Evolutionary conservation across 2,888 invertebrate genomes (phyloP).

Genomic region (Strigamia transsilvanica): DNA sequence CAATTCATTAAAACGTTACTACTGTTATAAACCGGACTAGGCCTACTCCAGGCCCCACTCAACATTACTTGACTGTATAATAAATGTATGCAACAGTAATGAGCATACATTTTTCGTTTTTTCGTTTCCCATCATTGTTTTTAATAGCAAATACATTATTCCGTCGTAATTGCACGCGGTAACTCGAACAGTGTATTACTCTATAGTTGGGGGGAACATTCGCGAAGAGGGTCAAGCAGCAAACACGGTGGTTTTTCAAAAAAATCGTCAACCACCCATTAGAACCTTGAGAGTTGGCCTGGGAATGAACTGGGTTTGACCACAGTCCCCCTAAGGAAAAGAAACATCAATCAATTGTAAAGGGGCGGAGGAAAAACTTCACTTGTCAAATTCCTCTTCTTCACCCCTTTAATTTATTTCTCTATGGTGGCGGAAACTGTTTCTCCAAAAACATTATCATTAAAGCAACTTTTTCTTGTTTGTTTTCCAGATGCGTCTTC

Average conservation of each 20-base stretch:
- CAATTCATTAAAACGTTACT: neutral
- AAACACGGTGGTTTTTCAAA: neutral
- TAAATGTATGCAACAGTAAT: neutral
- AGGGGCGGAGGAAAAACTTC: conserved; percentile 22
- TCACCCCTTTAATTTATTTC: conserved; percentile 26
- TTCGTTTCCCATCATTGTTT: neutral
- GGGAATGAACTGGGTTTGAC: conserved; percentile 30
- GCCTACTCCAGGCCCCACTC: neutral
- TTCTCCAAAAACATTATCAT: neutral
- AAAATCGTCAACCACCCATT: conserved; percentile 8
- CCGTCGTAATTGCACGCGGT: no score
- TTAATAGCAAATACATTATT: neutral
- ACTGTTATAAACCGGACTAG: neutral
- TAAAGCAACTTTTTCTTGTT: conserved; percentile 54
- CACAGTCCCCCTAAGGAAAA: conserved; percentile 13
- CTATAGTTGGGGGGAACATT: neutral
- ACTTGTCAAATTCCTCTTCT: conserved; percentile 15
- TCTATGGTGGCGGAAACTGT: neutral
- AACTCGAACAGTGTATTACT: no score
- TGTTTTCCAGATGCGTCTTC: conserved; percentile 84
- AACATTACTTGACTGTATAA: neutral
- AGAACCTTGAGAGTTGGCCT: conserved; percentile 11
- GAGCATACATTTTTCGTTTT: neutral
- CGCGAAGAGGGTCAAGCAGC: neutral
- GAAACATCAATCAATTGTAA: conserved; percentile 22